A percentile compares a stretch with the other conserved stretches of the same genome.
These are phyloP conservation scores for Gadus macrocephalus DNA, from an alignment of 2,113 vertebrate genomes.

Conservation along the genomic window DNA sequence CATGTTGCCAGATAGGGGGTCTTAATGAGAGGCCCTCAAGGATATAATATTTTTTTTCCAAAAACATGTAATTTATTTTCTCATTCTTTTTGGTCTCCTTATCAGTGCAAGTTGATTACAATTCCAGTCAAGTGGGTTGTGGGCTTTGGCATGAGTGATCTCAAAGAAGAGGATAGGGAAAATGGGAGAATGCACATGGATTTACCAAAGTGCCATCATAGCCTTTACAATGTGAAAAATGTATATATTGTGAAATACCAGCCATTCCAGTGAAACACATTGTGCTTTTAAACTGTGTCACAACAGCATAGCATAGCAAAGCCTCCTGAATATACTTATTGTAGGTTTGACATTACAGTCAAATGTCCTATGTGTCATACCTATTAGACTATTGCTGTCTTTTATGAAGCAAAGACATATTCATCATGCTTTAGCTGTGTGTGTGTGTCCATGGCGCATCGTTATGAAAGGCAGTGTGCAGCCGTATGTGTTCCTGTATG, in stretches of 20 bases:
- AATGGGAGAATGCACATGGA: no score
- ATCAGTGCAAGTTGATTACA: constrained; percentile 9
- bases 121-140: constrained; percentile 8
- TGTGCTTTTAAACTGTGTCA: no score
- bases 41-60: constrained; percentile 44
- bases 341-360: no score
- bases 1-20: constrained; percentile 40
- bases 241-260: no score
- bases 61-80: constrained; percentile 35
- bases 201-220: no score
- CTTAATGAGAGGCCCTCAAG: constrained; percentile 33
- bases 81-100: constrained; percentile 4
- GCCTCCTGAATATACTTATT: no score
- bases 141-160: constrained; percentile 16
- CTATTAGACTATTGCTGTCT: no score
- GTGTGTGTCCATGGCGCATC: not conserved
- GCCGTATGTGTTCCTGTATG: constrained; percentile 15
- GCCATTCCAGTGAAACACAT: no score
- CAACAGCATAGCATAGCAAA: no score
- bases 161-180: constrained; percentile 24
- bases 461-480: not conserved
- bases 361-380: no score
- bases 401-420: no score
- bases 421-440: not conserved
- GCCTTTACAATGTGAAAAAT: no score